phyloP scores from a whole-genome alignment of 2,797 vertebrate genomes.

The Cynopterus sphinx region DNA sequence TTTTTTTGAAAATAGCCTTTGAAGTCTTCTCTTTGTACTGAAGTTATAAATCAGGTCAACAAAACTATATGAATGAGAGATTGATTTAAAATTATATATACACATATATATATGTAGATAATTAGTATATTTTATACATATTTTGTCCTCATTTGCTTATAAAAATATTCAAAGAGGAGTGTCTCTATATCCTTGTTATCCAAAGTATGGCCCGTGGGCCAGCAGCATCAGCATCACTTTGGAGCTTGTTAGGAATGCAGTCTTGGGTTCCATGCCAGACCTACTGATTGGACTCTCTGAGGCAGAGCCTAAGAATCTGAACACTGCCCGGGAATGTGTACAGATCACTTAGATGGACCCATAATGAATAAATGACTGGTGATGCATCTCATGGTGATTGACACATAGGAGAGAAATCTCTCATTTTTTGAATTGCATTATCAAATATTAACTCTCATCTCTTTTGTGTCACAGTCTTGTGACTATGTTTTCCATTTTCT shows the following conservation, averaged over 20 bases:
- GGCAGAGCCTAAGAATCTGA: background rate
- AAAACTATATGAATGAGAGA: background rate
- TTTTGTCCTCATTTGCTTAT: background rate
- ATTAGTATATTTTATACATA: background rate
- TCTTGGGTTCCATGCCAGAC: background rate
- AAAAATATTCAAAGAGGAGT: background rate
- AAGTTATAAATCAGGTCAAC: background rate
- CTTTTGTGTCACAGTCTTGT: background rate
- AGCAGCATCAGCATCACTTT: background rate
- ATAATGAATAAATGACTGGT: background rate
- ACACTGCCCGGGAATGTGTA: background rate
- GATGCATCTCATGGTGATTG: background rate
- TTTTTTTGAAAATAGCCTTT: slow-evolving; percentile 52
- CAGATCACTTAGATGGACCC: background rate
- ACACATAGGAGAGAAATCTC: background rate
- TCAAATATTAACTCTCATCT: background rate
- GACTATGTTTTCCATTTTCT: background rate
- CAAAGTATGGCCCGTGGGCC: background rate
- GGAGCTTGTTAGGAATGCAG: background rate
- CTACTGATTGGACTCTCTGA: background rate
- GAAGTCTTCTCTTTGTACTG: background rate
- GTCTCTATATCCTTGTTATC: background rate
- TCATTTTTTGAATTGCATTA: slow-evolving; percentile 1
- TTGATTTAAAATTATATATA: background rate
- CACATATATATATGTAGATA: background rate